These are phyloP conservation scores for Drosophila macrospina DNA, from an alignment of 2,888 invertebrate genomes.

Conservation along the genomic window DNA sequence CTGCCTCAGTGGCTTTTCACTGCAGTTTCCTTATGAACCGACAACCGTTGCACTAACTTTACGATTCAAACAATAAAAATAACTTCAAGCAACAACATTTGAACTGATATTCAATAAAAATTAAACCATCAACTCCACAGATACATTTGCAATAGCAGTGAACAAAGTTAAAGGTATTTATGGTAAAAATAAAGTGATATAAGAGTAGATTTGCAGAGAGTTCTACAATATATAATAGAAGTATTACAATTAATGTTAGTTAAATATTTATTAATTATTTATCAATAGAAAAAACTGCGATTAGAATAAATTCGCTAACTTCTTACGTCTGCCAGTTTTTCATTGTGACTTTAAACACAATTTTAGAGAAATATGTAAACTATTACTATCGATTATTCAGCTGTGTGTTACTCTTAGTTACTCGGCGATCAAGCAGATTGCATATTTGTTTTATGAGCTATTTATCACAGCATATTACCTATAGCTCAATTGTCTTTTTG, in stretches of 20 bases:
- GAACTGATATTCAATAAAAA: not conserved
- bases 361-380: too few species aligned
- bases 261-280: too few species aligned
- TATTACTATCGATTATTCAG: too few species aligned
- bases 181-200: too few species aligned
- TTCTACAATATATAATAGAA: too few species aligned
- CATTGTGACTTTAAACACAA: too few species aligned
- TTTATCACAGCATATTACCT: constrained; percentile 7
- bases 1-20: constrained; percentile 36
- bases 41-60: constrained; percentile 11
- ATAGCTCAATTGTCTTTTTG: not conserved
- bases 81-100: not conserved
- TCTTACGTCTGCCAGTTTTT: too few species aligned
- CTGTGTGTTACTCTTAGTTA: not conserved
- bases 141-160: not conserved
- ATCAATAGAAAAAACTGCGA: too few species aligned
- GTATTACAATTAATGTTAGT: too few species aligned
- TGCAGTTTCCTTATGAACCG: constrained; percentile 6
- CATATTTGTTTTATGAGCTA: not conserved
- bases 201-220: too few species aligned
- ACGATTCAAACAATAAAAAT: constrained; percentile 9
- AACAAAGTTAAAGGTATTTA: too few species aligned
- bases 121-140: not conserved
- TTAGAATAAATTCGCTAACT: too few species aligned
- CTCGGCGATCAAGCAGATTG: not conserved